These are phyloP conservation scores for Hedya salicella DNA, from an alignment of 2,888 invertebrate genomes.

Conservation along the genomic window DNA sequence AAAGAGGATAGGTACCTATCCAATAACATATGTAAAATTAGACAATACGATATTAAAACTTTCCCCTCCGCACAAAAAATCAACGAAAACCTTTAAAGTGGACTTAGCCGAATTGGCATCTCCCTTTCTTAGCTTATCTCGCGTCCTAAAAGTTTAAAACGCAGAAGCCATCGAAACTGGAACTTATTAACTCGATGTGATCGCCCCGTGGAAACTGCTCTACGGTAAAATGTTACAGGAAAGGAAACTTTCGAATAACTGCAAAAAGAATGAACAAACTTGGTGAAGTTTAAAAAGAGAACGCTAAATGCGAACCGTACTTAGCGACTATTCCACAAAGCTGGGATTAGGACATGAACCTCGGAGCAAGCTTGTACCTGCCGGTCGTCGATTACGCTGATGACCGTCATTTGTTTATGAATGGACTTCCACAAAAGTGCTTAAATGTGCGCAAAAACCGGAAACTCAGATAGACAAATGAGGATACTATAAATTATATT, in stretches of 20 bases:
- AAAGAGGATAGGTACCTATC: constrained; percentile 8
- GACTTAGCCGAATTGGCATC: constrained; percentile 81
- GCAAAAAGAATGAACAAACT: constrained; percentile 71
- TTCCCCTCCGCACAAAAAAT: constrained; percentile 59
- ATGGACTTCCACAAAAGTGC: not conserved
- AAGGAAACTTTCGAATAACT: constrained; percentile 78
- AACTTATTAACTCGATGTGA: constrained; percentile 85
- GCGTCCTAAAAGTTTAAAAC: constrained; percentile 85
- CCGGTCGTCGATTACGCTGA: constrained; percentile 11
- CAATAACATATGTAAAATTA: constrained; percentile 34
- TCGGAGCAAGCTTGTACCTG: constrained; percentile 17
- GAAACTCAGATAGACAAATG: too few species aligned
- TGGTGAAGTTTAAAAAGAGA: constrained; percentile 77
- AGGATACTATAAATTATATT: too few species aligned
- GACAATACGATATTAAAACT: constrained; percentile 33
- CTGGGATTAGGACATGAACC: constrained; percentile 39
- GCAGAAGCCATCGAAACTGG: constrained; percentile 81
- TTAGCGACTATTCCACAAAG: constrained; percentile 61
- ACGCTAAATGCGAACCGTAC: constrained; percentile 78
- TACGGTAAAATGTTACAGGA: constrained; percentile 83
- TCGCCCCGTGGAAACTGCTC: constrained; percentile 79
- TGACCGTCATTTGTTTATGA: constrained; percentile 21
- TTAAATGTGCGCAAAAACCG: too few species aligned
- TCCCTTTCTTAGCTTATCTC: constrained; percentile 82
- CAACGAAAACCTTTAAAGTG: constrained; percentile 68